phyloP scores from a whole-genome alignment of 2,797 vertebrate genomes.

The Anabas testudineus region DNA sequence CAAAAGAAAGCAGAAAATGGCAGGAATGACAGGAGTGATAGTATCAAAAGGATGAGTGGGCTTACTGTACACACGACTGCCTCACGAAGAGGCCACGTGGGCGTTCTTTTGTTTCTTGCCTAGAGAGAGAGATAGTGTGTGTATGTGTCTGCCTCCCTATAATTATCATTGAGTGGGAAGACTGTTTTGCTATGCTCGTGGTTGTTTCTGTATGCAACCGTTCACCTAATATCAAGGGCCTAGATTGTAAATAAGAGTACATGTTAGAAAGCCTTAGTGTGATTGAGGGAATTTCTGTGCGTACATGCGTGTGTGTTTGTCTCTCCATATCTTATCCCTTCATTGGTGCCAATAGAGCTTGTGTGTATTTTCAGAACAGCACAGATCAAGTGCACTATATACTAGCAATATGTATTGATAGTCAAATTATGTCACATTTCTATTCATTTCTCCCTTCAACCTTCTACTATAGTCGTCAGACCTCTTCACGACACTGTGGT shows the following conservation, averaged over 20 bases:
- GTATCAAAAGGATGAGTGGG: constrained; percentile 83
- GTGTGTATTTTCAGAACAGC: constrained; percentile 12
- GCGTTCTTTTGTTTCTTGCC: constrained; percentile 80
- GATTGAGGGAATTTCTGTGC: constrained; percentile 20
- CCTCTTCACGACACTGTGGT: neutral
- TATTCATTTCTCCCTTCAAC: constrained; percentile 1
- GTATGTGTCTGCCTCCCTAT: constrained; percentile 67
- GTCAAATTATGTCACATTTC: neutral
- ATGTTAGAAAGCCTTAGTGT: constrained; percentile 36
- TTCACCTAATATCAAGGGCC: constrained; percentile 70
- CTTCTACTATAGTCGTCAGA: neutral
- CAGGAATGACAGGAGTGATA: constrained; percentile 67
- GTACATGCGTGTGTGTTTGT: neutral
- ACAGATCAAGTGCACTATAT: neutral
- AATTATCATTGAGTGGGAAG: constrained; percentile 82
- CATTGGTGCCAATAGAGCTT: constrained; percentile 9
- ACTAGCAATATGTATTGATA: neutral
- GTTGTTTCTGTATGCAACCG: constrained; percentile 72
- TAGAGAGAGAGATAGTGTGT: constrained; percentile 55
- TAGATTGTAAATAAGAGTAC: constrained; percentile 62
- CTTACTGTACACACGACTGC: constrained; percentile 77
- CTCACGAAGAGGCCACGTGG: constrained; percentile 74
- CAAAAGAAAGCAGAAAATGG: constrained; percentile 56
- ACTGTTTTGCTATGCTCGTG: constrained; percentile 73
- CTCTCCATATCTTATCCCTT: constrained; percentile 19